Conservation (phyloP, 2,797 vertebrate species). For the Gephyroberyx darwinii region DNA sequence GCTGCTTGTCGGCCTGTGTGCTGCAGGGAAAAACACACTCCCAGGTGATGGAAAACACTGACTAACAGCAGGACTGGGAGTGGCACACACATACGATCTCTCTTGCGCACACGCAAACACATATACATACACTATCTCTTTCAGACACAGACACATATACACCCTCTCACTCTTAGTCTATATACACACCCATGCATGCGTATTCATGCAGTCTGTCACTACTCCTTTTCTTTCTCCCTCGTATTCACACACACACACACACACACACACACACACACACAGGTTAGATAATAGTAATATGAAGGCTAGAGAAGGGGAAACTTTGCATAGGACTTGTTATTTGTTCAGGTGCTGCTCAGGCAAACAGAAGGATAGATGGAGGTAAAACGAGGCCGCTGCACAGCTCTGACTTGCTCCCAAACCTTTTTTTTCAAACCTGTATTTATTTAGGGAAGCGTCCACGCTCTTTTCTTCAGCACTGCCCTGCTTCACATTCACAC, state of each 20-base stretch:
- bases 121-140: background rate
- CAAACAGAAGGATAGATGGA: background rate
- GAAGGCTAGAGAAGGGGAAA: background rate
- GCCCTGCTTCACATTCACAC: background rate
- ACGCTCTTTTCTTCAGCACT: too few relatives aligned
- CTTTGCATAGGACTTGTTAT: constrained; percentile 1
- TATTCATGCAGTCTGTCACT: too few relatives aligned
- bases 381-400: background rate
- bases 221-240: background rate
- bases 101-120: constrained; percentile 9
- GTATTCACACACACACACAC: background rate
- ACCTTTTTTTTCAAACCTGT: background rate
- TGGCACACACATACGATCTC: constrained; percentile 15
- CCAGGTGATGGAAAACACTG: constrained; percentile 26
- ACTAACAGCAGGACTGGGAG: constrained; percentile 12
- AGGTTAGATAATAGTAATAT: background rate
- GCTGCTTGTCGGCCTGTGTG: constrained; percentile 41
- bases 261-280: background rate
- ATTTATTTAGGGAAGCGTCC: too few relatives aligned
- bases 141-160: background rate
- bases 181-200: background rate
- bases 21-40: constrained; percentile 51
- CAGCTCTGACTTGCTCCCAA: background rate
- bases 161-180: background rate
- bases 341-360: background rate